Conservation (phyloP, 2,797 vertebrate genomes). For the Parauchenoglanis ngamensis region DNA sequence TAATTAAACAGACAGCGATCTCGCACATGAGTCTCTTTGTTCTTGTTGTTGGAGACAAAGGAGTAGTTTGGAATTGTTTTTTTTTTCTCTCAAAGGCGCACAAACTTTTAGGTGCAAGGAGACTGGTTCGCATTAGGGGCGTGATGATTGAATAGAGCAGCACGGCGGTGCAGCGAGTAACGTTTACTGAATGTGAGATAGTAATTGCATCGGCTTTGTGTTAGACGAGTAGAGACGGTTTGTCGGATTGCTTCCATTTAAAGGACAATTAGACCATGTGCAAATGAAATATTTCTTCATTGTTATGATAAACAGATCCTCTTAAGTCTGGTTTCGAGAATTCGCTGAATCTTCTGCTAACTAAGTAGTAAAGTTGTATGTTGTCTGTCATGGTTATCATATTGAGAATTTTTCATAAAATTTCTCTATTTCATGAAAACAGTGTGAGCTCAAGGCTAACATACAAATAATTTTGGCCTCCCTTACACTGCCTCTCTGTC, state of each 20-base stretch:
- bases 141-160: not conserved
- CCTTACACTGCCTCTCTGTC: not conserved
- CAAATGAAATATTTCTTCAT: not conserved
- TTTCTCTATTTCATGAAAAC: not conserved
- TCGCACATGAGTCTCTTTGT: conserved; percentile 57
- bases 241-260: not conserved
- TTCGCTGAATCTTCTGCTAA: not conserved
- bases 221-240: not conserved
- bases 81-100: not conserved
- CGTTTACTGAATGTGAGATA: not conserved
- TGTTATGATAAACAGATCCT: not conserved
- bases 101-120: conserved; percentile 9
- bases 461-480: not conserved
- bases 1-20: conserved; percentile 68
- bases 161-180: not conserved
- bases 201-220: not conserved
- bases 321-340: not conserved
- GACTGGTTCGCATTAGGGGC: not conserved
- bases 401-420: not conserved
- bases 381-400: not conserved
- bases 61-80: conserved; percentile 10
- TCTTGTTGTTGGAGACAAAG: conserved; percentile 55
- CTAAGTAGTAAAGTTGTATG: not conserved
- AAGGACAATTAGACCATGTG: not conserved
- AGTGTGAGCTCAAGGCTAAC: not conserved